These are phyloP conservation scores for Poecilia wingei DNA, from an alignment of 2,797 vertebrate species.

Conservation along the genomic window DNA sequence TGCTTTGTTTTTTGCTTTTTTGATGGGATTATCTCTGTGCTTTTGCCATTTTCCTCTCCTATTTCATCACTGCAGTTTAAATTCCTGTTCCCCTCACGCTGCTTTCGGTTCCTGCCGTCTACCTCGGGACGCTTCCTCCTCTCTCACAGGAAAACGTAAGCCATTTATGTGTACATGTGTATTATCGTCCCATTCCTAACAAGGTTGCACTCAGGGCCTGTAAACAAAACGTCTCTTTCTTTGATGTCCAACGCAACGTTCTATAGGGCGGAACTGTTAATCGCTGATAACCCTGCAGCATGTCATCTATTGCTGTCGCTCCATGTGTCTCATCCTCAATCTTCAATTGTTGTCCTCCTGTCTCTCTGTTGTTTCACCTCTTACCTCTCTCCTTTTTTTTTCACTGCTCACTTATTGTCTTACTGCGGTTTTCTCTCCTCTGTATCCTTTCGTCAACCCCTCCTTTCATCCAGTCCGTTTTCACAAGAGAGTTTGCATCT, in stretches of 20 bases:
- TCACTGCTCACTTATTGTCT: conserved; percentile 42
- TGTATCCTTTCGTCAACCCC: conserved; percentile 8
- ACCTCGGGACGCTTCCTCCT: conserved; percentile 25
- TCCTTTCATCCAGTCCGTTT: conserved; percentile 75
- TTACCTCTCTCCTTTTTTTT: conserved; percentile 44
- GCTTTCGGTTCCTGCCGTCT: conserved; percentile 39
- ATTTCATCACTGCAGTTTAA: background rate
- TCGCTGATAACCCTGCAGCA: conserved; percentile 91
- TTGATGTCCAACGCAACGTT: conserved; percentile 80
- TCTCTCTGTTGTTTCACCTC: conserved; percentile 52
- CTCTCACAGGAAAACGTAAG: conserved; percentile 19
- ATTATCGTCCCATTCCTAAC: conserved; percentile 47
- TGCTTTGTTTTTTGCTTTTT: too few species aligned
- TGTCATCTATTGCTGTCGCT: conserved; percentile 59
- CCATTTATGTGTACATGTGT: conserved; percentile 22
- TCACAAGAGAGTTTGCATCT: conserved; percentile 84
- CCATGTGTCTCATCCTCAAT: conserved; percentile 46
- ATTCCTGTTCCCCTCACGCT: conserved; percentile 23
- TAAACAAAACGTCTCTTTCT: conserved; percentile 68
- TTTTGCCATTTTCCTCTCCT: background rate
- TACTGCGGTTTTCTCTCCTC: conserved; percentile 27
- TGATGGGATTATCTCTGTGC: background rate
- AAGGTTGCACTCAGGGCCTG: conserved; percentile 61
- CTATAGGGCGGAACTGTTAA: conserved; percentile 89
- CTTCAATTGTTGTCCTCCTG: conserved; percentile 46